Conservation (phyloP, 2,888 invertebrate genomes). For the Eristalinus sepulchralis region DNA sequence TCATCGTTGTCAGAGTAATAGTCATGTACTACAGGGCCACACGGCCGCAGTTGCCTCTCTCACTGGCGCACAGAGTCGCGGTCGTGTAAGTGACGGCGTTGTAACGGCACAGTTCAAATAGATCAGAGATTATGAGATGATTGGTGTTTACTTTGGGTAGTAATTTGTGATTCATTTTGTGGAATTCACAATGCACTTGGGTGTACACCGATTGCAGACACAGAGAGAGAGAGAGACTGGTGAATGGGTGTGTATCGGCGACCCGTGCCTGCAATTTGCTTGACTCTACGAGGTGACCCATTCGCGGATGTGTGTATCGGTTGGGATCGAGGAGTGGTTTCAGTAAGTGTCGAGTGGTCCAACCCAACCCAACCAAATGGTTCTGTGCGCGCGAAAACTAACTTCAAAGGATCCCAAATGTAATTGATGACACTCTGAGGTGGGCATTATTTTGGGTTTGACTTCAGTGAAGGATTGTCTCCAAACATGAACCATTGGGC, state of each 20-base stretch:
- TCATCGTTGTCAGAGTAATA: slow-evolving; percentile 44
- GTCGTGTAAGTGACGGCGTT: neutral
- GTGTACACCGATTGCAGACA: neutral
- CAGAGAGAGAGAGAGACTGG: no score
- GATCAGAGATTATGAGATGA: slow-evolving; percentile 57
- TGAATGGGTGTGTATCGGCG: neutral
- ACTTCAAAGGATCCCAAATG: no score
- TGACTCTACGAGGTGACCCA: no score
- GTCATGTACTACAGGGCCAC: slow-evolving; percentile 20
- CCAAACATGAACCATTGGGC: neutral
- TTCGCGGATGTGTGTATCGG: no score
- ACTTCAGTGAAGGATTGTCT: no score
- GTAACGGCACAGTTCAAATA: slow-evolving; percentile 47
- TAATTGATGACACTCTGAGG: no score
- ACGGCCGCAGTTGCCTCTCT: neutral
- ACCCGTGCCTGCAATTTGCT: no score
- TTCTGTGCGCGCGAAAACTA: no score
- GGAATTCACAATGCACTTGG: slow-evolving; percentile 11
- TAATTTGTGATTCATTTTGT: slow-evolving; percentile 52
- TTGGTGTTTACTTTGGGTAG: slow-evolving; percentile 58
- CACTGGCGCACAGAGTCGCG: neutral
- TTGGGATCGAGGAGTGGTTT: no score
- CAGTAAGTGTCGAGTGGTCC: no score
- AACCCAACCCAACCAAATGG: no score
- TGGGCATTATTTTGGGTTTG: no score